Evolutionary conservation across 2,797 vertebrate genomes (phyloP).

Genomic region (Rhincodon typus): DNA sequence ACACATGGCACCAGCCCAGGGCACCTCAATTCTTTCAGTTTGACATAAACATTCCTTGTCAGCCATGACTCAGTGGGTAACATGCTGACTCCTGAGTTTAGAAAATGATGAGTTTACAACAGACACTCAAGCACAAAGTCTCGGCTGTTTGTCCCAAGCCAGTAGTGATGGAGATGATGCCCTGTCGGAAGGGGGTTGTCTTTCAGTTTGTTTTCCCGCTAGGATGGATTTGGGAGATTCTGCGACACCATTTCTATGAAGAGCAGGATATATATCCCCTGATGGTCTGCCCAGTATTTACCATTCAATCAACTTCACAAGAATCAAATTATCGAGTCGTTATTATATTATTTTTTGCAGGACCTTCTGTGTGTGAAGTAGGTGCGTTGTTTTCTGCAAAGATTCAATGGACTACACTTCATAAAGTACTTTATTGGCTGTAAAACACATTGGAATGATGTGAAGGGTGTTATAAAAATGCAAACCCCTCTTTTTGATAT

Average conservation of each 20-base stretch:
- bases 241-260: neutral
- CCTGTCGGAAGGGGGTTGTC: neutral
- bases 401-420: neutral
- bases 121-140: neutral
- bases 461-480: neutral
- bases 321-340: neutral
- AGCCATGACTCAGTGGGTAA: neutral
- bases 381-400: neutral
- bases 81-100: neutral
- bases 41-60: neutral
- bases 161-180: neutral
- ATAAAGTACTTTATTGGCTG: neutral
- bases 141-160: neutral
- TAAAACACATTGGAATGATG: neutral
- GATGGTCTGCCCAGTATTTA: neutral
- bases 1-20: neutral
- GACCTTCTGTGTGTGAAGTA: neutral
- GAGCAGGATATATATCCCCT: neutral
- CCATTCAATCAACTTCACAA: neutral
- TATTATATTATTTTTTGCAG: neutral
- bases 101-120: neutral
- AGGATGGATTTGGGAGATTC: neutral
- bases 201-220: neutral
- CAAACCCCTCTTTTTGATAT: neutral
- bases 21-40: neutral